Evolutionary conservation across 2,113 vertebrate species (phyloP), one percentile per base, ranked within the genome.

Genomic region (Cyrtonyx montezumae): DNA sequence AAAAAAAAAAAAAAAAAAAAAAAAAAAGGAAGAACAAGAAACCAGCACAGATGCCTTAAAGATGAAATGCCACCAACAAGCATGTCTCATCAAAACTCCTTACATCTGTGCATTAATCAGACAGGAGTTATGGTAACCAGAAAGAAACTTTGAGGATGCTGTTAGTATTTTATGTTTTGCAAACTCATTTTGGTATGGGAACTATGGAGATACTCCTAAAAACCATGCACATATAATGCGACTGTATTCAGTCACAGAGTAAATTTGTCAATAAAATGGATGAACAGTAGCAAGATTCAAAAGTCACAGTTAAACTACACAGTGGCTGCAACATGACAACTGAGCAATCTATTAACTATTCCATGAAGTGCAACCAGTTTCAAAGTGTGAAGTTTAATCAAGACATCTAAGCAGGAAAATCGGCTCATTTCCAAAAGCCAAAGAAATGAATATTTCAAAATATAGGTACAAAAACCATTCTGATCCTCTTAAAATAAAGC

Each of bases 231-330:
- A 70, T 1, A 63, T 13, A 63, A 40, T 28, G 3, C 23, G 34
- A 23, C 65, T 19, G 26, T 21, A 26, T 58, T 46, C 5, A 2
- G 59, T 40, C 45, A 43, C 11, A 28, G 0, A 1, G 34, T 17
- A 82, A 81, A 68, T 10, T 19, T 68, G 10, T 32, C 40, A 74
- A 45, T 66, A 77, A 92, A 62, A 92, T 13, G 34, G 23, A 75
- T 30, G 7, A 59, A 79, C 5, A 65, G n/a, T 13, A 71, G 32
- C 23, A 71, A 17, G 26, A 73, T 56, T 80, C 16, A 83, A 66
- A 87, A 92, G 46, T 37, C 14, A 37, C 10, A 10, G 13, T 36
- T 40, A 49, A 82, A 61, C 22, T 30, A 26, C 21, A 65, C 13
- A 3, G 14, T 20, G 34, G 53, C 0, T 89, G 23, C 28, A 14